Percentiles rank a stretch among this genome's conserved stretches.
phyloP scores from a whole-genome alignment of 2,113 vertebrate species.

The Alligator mississippiensis region DNA sequence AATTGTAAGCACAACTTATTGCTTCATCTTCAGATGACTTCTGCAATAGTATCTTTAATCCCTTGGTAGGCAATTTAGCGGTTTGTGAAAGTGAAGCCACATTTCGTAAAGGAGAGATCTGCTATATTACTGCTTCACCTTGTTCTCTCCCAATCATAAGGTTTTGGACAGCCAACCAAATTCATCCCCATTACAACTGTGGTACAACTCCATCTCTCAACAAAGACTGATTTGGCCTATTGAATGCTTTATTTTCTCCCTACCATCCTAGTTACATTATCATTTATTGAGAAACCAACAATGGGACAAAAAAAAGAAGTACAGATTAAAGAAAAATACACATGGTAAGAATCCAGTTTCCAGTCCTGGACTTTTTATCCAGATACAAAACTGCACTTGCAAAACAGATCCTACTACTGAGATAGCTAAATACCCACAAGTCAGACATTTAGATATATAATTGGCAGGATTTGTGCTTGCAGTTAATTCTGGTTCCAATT shows the following conservation, averaged over 20 bases:
- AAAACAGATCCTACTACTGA: not conserved
- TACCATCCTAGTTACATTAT: not conserved
- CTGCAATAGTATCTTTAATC: constrained; percentile 44
- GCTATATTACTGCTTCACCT: constrained; percentile 81
- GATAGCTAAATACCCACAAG: constrained; percentile 48
- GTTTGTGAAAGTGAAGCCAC: constrained; percentile 62
- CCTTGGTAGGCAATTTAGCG: constrained; percentile 72
- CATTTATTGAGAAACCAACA: constrained; percentile 1
- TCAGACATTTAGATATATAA: constrained; percentile 46
- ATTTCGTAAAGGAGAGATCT: constrained; percentile 79
- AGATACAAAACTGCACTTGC: constrained; percentile 6
- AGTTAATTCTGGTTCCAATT: constrained; percentile 63
- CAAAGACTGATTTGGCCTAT: not conserved
- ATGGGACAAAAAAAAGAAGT: not conserved
- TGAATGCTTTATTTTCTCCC: not conserved
- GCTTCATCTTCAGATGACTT: constrained; percentile 75
- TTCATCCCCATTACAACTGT: not conserved
- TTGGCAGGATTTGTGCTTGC: constrained; percentile 42
- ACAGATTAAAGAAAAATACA: constrained; percentile 19
- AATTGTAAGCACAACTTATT: constrained; percentile 58
- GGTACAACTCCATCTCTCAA: not conserved
- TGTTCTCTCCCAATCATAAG: constrained; percentile 50
- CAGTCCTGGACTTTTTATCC: not conserved
- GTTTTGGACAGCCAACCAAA: constrained; percentile 63
- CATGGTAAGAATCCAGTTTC: not conserved